phyloP scores from a whole-genome alignment of 2,113 vertebrate species.

The Gavialis gangeticus region DNA sequence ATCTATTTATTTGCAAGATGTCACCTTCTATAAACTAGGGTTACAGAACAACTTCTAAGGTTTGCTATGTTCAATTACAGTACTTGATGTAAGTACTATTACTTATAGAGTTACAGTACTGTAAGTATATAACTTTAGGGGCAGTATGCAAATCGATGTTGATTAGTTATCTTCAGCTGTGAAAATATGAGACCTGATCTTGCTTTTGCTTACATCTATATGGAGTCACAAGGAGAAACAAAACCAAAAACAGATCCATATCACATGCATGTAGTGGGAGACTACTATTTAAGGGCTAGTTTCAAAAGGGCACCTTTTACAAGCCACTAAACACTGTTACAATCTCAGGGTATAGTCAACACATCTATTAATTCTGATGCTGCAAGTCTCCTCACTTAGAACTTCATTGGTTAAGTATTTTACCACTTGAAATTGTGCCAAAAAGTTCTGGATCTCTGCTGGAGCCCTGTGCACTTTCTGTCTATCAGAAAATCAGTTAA shows the following conservation, averaged over 20 bases:
- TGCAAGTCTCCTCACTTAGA: constrained; percentile 23
- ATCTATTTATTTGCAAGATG: constrained; percentile 14
- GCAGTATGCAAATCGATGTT: background rate
- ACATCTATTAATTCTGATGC: constrained; percentile 8
- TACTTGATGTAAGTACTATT: background rate
- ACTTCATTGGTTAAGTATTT: background rate
- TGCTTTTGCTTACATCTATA: background rate
- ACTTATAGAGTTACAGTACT: background rate
- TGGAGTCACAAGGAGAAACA: background rate
- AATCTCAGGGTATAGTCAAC: constrained; percentile 43
- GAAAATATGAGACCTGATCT: background rate
- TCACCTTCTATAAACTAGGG: constrained; percentile 9
- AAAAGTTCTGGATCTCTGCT: constrained; percentile 8
- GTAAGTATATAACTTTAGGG: constrained; percentile 12
- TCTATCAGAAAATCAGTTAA: background rate
- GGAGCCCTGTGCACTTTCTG: constrained; percentile 3
- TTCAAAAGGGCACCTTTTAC: constrained; percentile 9
- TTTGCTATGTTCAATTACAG: constrained; percentile 18
- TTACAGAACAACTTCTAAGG: constrained; percentile 18
- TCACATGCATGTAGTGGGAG: background rate
- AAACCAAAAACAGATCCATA: background rate
- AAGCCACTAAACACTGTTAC: constrained; percentile 49
- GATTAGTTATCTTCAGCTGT: background rate
- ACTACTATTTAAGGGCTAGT: background rate
- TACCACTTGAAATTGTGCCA: constrained; percentile 18